These are phyloP conservation scores for Bryconaethiops microstoma DNA, from an alignment of 2,797 vertebrate species.

Conservation along the genomic window DNA sequence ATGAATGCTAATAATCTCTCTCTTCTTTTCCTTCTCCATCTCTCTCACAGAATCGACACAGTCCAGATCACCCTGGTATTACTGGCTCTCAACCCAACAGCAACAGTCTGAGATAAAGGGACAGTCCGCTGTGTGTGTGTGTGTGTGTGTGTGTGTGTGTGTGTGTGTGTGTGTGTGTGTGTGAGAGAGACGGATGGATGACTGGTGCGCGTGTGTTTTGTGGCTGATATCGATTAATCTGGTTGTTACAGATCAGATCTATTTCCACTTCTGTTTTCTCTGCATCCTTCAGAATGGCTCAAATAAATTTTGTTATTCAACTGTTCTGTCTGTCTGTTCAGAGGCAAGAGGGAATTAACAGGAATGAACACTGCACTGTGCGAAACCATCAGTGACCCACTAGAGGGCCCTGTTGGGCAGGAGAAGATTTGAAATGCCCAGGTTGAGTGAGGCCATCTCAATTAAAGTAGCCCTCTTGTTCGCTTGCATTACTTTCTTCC, in stretches of 20 bases:
- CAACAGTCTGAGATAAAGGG: slow-evolving; percentile 89
- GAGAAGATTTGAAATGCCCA: no score
- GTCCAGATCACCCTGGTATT: slow-evolving; percentile 91
- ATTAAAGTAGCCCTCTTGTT: no score
- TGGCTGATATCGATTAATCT: slow-evolving; percentile 58
- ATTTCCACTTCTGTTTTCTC: slow-evolving; percentile 42
- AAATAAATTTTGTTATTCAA: slow-evolving; percentile 75
- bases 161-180: slow-evolving; percentile 63
- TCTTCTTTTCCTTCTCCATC: not conserved
- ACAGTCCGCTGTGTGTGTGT: slow-evolving; percentile 56
- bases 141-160: slow-evolving; percentile 62
- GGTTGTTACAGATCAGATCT: slow-evolving; percentile 27
- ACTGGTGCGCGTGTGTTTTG: slow-evolving; percentile 47
- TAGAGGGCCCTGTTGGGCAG: slow-evolving; percentile 13
- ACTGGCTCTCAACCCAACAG: slow-evolving; percentile 93
- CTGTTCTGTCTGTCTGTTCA: not conserved
- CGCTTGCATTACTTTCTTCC: no score
- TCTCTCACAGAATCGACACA: slow-evolving; percentile 87
- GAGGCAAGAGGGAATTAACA: not conserved
- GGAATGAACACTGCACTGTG: not conserved
- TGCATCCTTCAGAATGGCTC: slow-evolving; percentile 48
- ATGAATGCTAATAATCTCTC: not conserved
- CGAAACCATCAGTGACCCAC: not conserved
- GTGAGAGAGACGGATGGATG: slow-evolving; percentile 44
- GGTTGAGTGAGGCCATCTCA: no score